phyloP scores from a whole-genome alignment of 53 echinoderm and acorn worm genomes.

The Actinopyga echinites region DNA sequence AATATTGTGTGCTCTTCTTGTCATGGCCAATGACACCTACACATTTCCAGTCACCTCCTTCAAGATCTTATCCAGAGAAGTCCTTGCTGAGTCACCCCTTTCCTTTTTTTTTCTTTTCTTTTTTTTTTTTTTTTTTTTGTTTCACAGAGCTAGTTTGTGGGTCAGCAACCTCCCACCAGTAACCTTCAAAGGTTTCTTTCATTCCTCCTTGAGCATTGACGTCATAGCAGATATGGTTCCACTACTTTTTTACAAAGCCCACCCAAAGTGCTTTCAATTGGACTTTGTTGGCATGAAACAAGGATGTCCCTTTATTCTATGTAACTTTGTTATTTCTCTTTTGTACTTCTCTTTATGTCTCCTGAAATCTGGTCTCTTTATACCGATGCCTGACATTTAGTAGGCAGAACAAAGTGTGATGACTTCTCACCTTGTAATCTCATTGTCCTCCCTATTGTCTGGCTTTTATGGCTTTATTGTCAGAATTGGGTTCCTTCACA shows the following conservation, averaged over 20 bases:
- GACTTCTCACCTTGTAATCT: conserved; percentile 8
- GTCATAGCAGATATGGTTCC: conserved; percentile 10
- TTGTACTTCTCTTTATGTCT: too few species aligned
- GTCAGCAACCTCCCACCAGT: conserved; percentile 26
- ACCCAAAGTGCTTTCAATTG: conserved; percentile 7
- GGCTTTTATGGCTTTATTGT: neutral
- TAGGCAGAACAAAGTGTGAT: neutral
- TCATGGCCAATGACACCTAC: too few species aligned
- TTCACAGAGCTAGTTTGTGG: neutral
- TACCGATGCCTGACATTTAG: too few species aligned
- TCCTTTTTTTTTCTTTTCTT: neutral
- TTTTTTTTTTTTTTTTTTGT: neutral
- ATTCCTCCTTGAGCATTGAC: neutral
- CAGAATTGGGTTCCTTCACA: too few species aligned
- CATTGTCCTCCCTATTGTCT: neutral
- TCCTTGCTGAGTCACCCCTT: neutral
- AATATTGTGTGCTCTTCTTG: too few species aligned
- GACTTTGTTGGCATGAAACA: too few species aligned
- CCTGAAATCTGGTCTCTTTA: too few species aligned
- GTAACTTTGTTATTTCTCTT: too few species aligned
- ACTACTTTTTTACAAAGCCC: conserved; percentile 7
- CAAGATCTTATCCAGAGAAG: too few species aligned
- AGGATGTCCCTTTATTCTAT: too few species aligned
- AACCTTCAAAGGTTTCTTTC: conserved; percentile 9
- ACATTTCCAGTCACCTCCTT: too few species aligned